Evolutionary conservation across 2,888 invertebrate genomes (phyloP).

Genomic region (Amiota mariae): DNA sequence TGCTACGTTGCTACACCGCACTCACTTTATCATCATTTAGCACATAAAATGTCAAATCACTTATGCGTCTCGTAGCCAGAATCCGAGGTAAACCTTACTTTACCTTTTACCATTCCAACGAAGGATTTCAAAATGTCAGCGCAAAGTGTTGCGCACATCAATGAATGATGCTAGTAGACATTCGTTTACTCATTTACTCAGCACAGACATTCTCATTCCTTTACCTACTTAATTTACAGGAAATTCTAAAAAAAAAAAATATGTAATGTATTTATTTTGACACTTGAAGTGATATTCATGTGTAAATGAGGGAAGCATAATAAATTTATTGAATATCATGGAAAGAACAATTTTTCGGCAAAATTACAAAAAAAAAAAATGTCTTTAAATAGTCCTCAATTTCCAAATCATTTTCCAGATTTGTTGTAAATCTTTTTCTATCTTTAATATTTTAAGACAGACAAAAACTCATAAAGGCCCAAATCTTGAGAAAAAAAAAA

Average conservation of each 20-base stretch:
- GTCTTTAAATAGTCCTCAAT: too few species aligned
- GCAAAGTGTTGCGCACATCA: slow-evolving; percentile 38
- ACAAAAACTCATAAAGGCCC: too few species aligned
- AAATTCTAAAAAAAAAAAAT: too few species aligned
- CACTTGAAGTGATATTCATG: not conserved
- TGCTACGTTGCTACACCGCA: not conserved
- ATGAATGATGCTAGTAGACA: not conserved
- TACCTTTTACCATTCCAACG: slow-evolving; percentile 1
- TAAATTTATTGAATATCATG: too few species aligned
- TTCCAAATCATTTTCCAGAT: too few species aligned
- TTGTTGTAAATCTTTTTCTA: too few species aligned
- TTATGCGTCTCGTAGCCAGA: slow-evolving; percentile 17
- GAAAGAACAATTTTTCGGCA: too few species aligned
- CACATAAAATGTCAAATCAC: slow-evolving; percentile 38
- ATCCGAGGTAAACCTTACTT: not conserved
- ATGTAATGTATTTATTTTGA: not conserved
- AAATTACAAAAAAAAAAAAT: too few species aligned
- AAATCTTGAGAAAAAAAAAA: too few species aligned
- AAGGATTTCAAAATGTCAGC: slow-evolving; percentile 30
- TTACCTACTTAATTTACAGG: too few species aligned
- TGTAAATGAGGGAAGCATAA: too few species aligned
- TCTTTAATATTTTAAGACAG: too few species aligned
- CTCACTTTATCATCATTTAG: not conserved
- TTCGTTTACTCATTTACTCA: not conserved
- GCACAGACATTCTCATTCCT: not conserved